Evolutionary conservation across 2,888 invertebrate genomes (phyloP).

Genomic region (Sesia apiformis): DNA sequence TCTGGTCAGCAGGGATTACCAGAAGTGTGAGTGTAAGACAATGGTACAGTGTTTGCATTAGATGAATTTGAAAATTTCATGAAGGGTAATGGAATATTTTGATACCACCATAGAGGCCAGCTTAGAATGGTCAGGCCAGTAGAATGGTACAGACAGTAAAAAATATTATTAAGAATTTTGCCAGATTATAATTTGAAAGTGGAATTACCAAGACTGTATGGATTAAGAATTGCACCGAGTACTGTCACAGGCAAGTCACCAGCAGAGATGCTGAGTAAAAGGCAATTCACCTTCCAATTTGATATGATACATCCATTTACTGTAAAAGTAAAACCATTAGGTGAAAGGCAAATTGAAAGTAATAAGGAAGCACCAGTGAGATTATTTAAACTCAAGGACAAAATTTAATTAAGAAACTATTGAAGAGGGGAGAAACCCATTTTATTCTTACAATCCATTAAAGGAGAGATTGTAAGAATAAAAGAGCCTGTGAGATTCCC

Average conservation of each 20-base stretch:
- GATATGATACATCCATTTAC: background rate
- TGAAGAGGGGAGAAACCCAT: too few relatives aligned
- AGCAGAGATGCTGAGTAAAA: conserved; percentile 1
- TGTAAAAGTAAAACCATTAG: too few relatives aligned
- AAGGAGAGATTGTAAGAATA: too few relatives aligned
- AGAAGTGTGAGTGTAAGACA: conserved; percentile 6
- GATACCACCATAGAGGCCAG: conserved; percentile 6
- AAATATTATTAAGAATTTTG: too few relatives aligned
- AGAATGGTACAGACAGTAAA: too few relatives aligned
- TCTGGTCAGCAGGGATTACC: conserved; percentile 8
- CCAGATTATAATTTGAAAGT: background rate
- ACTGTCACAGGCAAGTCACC: conserved; percentile 5
- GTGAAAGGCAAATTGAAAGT: too few relatives aligned
- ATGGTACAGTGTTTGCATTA: conserved; percentile 7
- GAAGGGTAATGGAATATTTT: conserved; percentile 4
- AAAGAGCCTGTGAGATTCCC: too few relatives aligned
- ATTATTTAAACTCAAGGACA: too few relatives aligned
- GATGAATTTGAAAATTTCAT: conserved; percentile 6
- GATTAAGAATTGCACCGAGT: conserved; percentile 5
- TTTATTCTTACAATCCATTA: too few relatives aligned
- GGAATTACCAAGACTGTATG: background rate
- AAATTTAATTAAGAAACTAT: too few relatives aligned
- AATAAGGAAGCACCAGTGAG: too few relatives aligned
- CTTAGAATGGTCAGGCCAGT: conserved; percentile 4
- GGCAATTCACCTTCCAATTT: background rate